phyloP scores from a whole-genome alignment of 2,113 vertebrate species.

The Chinchilla lanigera region DNA sequence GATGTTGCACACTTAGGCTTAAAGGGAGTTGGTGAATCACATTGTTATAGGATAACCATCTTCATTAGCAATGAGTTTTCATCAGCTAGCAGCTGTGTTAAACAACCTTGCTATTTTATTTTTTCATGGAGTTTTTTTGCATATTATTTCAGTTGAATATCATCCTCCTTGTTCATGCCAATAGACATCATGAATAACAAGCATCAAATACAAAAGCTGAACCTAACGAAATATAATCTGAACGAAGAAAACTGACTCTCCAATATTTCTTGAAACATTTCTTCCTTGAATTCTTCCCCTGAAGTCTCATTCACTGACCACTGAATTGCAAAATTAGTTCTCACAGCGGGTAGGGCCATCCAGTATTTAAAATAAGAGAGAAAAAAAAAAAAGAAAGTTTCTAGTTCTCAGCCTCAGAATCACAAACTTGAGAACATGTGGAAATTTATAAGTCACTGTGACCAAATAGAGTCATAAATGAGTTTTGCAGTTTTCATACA shows the following conservation, averaged over 20 bases:
- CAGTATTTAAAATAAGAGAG: neutral
- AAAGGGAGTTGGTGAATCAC: neutral
- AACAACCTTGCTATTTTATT: neutral
- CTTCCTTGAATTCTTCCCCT: neutral
- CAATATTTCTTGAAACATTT: neutral
- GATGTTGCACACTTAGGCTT: neutral
- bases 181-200: neutral
- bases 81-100: neutral
- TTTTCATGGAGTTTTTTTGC: slow-evolving; percentile 25
- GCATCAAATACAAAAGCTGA: slow-evolving; percentile 17
- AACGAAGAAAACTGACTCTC: neutral
- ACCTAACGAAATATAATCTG: neutral
- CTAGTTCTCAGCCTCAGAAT: slow-evolving; percentile 29
- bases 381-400: slow-evolving; percentile 16
- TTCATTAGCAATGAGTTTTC: neutral
- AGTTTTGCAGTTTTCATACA: neutral
- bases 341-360: neutral
- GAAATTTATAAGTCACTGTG: slow-evolving; percentile 21
- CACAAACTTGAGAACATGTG: neutral
- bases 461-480: neutral
- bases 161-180: slow-evolving; percentile 32
- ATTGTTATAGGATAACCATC: neutral
- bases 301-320: neutral
- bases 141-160: neutral
- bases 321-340: neutral